These are phyloP conservation scores for Yoshiicerus persimilis DNA, from an alignment of 1,140 invertebrate genomes.

Conservation along the genomic window DNA sequence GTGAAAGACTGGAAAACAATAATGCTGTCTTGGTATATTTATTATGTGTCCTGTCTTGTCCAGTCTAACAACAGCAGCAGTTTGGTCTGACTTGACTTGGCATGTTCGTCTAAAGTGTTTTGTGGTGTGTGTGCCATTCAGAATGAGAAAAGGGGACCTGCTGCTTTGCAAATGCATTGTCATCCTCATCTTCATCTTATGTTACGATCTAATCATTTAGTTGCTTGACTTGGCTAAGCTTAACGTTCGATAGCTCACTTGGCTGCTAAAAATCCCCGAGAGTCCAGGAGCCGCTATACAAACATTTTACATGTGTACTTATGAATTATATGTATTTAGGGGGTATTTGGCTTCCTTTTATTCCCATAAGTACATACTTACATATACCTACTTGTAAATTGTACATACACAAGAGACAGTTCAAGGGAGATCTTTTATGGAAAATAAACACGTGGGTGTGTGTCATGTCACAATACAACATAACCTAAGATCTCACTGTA, in stretches of 20 bases:
- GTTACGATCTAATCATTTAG: background rate
- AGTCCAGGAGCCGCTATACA: background rate
- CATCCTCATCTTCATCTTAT: conserved; percentile 24
- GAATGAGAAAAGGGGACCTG: conserved; percentile 24
- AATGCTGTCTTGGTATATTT: background rate
- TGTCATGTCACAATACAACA: background rate
- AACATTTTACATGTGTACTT: background rate
- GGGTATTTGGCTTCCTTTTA: background rate
- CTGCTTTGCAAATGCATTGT: conserved; percentile 42
- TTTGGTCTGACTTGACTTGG: background rate
- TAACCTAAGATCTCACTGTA: background rate
- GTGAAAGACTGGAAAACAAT: background rate
- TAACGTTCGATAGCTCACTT: background rate
- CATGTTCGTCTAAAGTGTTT: background rate
- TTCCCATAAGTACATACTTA: background rate
- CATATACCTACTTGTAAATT: background rate
- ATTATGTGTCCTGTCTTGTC: conserved; percentile 4
- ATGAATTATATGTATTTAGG: background rate
- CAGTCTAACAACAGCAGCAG: background rate
- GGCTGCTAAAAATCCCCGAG: background rate
- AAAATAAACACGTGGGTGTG: conserved; percentile 19
- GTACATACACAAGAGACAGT: background rate
- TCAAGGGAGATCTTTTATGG: conserved; percentile 6
- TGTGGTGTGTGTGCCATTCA: conserved; percentile 18
- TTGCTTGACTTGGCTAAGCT: background rate